Evolutionary conservation across 2,797 vertebrate species (phyloP), one percentile per base, ranked within the genome.

Genomic region (Lithobates sylvaticus): DNA sequence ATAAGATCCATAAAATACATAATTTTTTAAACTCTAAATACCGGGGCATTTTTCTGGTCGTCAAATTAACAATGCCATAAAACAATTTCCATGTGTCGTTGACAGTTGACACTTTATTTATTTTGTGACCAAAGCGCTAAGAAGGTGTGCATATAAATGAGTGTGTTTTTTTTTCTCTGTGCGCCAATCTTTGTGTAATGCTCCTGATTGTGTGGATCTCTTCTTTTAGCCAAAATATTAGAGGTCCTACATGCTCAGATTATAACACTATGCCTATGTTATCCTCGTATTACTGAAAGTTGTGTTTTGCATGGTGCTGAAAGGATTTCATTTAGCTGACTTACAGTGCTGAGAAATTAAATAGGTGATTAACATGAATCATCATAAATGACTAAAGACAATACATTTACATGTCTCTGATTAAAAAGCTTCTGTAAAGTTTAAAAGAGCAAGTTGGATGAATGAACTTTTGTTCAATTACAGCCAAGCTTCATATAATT

Each of bases 331-430:
- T 80, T 72, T 34, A n/a, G 10, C 72, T 74, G 58, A 6, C 18
- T 74, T 74, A 9, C 67, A 26, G 29, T 39, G 15, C 58, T 61
- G 39, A 78, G 61, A 77, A 44, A 78, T 50, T 23, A 77, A 23
- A 72, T 36, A 13, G 18, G 9, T 72, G 1, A 78, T 84, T 78
- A 84, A 26, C 76, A 84, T 78, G 78, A 84, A 84, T 84, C 73
- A 67, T 75, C 54, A 85, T 75, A 74, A 32, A 76, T 76, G 65
- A 69, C 50, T 85, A 81, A 80, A 81, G 39, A 39, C 13, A 16
- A 81, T 42, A 75, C 71, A 81, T 76, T 76, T 85, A 27, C 77
- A 80, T 85, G 39, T 6, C 9, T 10, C 70, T 85, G 71, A 58
- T 78, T 78, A 0, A 76, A 61, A 70, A n/a, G n/a, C n/a, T n/a